Evolutionary conservation across 2,888 invertebrate genomes (phyloP).

Genomic region (Tyria jacobaeae): DNA sequence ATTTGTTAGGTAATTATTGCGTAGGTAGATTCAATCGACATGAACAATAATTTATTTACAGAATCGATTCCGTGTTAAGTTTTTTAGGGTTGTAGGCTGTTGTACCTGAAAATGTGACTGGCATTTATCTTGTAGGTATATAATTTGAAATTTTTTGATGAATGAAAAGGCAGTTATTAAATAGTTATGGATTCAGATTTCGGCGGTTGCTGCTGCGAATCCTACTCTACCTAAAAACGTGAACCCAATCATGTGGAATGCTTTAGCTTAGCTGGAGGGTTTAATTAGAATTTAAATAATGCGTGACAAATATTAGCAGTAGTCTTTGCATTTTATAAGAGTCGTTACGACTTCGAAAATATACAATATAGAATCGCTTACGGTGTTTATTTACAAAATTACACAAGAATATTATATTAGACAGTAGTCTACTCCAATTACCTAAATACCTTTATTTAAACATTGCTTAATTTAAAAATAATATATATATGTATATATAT

Average conservation of each 20-base stretch:
- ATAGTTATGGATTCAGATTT: no score
- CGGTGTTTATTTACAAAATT: no score
- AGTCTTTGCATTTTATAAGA: not conserved
- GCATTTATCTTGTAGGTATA: not conserved
- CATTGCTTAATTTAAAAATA: not conserved
- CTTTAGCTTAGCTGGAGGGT: no score
- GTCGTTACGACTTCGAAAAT: no score
- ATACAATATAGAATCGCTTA: no score
- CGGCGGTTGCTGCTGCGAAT: no score
- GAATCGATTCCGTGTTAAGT: slow-evolving; percentile 57
- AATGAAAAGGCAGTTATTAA: no score
- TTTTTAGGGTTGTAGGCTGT: slow-evolving; percentile 40
- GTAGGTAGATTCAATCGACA: slow-evolving; percentile 45
- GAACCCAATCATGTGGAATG: no score
- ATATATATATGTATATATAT: no score
- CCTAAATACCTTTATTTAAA: not conserved
- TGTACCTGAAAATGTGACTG: slow-evolving; percentile 19
- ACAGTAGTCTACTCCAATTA: not conserved
- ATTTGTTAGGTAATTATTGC: slow-evolving; percentile 32
- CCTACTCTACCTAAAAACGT: no score
- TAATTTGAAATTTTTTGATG: no score
- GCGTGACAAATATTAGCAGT: not conserved
- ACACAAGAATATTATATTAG: no score
- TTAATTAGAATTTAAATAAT: not conserved
- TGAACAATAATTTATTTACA: slow-evolving; percentile 64